Percentiles rank a stretch among this genome's conserved stretches.
Conservation (phyloP, 2,113 vertebrate genomes). For the Neoarius graeffei region DNA sequence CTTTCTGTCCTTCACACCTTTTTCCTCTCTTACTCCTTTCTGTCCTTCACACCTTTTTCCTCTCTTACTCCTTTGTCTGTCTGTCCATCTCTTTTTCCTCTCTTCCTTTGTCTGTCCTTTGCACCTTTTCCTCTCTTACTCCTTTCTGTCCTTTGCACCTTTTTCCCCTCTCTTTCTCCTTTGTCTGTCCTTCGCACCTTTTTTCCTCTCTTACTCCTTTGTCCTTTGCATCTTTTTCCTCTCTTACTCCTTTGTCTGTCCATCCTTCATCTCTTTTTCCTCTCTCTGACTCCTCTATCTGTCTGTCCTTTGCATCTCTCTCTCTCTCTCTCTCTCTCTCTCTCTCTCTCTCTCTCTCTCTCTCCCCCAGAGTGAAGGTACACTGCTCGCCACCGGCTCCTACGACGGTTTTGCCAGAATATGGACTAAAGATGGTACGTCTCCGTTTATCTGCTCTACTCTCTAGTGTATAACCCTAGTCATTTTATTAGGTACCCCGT, state of each 20-base stretch:
- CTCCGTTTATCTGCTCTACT: neutral
- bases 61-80: too few species aligned
- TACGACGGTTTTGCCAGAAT: conserved; percentile 98
- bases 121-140: too few species aligned
- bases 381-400: conserved; percentile 95
- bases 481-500: neutral
- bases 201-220: neutral
- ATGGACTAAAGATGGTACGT: conserved; percentile 98
- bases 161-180: neutral
- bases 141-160: too few species aligned
- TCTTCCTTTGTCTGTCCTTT: too few species aligned
- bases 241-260: too few species aligned
- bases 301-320: neutral
- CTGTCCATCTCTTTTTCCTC: neutral
- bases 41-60: too few species aligned
- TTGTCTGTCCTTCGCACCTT: too few species aligned
- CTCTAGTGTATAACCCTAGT: neutral
- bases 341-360: neutral
- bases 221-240: too few species aligned
- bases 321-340: too few species aligned
- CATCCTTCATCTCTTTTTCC: neutral
- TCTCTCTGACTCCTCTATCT: neutral
- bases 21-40: too few species aligned
- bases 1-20: neutral
- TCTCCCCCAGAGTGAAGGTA: conserved; percentile 88